Evolutionary conservation across 2,113 vertebrate genomes (phyloP).

Genomic region (Pogona vitticeps): DNA sequence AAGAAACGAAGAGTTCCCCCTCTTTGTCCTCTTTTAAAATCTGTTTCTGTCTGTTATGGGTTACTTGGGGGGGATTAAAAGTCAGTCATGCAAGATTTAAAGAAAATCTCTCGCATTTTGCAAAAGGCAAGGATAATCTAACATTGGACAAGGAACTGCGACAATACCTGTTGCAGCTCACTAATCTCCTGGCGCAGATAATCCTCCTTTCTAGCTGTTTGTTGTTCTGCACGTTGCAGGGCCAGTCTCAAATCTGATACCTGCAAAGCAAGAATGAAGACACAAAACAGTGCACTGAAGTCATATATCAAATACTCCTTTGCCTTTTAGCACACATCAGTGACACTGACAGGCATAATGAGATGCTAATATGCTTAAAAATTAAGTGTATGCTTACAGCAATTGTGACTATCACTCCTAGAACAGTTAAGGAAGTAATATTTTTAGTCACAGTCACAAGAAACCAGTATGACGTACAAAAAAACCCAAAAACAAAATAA

Average conservation of each 20-base stretch:
- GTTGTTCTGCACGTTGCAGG: constrained; percentile 91
- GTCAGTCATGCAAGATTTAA: not conserved
- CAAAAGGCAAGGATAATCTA: not conserved
- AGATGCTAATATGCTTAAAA: not conserved
- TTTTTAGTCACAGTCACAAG: not conserved
- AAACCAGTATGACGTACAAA: rapidly evolving
- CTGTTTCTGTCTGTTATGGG: not conserved
- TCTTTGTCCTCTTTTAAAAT: not conserved
- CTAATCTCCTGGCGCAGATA: constrained; percentile 94
- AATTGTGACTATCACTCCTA: not conserved
- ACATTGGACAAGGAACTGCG: not conserved
- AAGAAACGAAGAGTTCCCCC: not conserved
- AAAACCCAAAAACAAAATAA: not conserved
- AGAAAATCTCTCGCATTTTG: not conserved
- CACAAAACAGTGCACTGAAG: not conserved
- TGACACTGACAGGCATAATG: not conserved
- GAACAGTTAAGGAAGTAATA: not conserved
- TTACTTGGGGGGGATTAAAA: not conserved
- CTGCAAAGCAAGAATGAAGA: constrained; percentile 67
- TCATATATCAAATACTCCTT: not conserved
- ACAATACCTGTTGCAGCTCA: constrained; percentile 91
- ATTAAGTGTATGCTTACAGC: not conserved
- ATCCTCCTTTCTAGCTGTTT: constrained; percentile 95
- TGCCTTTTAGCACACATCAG: not conserved
- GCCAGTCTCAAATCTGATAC: constrained; percentile 91